A percentile compares a stretch with the other conserved stretches of the same genome.
Evolutionary conservation across 2,888 invertebrate species (phyloP).

Genomic region (Leucophenga montana): DNA sequence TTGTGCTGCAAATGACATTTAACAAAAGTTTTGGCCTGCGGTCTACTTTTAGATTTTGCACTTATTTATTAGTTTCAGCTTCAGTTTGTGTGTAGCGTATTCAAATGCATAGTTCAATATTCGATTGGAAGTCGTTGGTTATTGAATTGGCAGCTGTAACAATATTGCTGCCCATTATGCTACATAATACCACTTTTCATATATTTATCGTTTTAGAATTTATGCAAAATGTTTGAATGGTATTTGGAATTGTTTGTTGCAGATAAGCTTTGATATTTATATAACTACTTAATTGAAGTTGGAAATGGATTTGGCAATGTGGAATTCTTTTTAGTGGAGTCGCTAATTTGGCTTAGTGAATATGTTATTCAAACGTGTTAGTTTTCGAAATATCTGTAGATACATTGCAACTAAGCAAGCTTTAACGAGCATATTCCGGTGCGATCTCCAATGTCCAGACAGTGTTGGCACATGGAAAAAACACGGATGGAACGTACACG

Average conservation of each 20-base stretch:
- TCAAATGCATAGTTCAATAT: not conserved
- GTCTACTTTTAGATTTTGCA: conserved; percentile 3
- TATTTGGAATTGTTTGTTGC: conserved; percentile 36
- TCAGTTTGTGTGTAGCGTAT: not conserved
- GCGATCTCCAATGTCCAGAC: too few species aligned
- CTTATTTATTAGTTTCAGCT: conserved; percentile 8
- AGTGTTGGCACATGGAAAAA: too few species aligned
- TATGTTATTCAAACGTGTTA: too few species aligned
- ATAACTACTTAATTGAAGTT: conserved; percentile 12
- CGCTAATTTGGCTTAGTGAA: too few species aligned
- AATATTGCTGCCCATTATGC: conserved; percentile 4
- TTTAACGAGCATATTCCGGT: too few species aligned
- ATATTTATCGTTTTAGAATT: conserved; percentile 17
- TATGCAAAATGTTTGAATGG: conserved; percentile 22
- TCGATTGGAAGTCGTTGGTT: conserved; percentile 20
- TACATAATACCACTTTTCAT: too few species aligned
- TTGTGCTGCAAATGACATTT: conserved; percentile 30
- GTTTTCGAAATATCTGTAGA: too few species aligned
- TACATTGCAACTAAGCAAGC: too few species aligned
- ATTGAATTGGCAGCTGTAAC: conserved; percentile 13
- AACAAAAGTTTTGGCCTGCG: conserved; percentile 29
- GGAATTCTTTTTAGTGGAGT: too few species aligned
- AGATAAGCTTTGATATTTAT: conserved; percentile 32
- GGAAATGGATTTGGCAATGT: conserved; percentile 40
- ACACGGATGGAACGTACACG: too few species aligned